Evolutionary conservation across 2,113 vertebrate genomes (phyloP), one percentile per base, ranked within the genome.

Genomic region (Montifringilla adamsi): DNA sequence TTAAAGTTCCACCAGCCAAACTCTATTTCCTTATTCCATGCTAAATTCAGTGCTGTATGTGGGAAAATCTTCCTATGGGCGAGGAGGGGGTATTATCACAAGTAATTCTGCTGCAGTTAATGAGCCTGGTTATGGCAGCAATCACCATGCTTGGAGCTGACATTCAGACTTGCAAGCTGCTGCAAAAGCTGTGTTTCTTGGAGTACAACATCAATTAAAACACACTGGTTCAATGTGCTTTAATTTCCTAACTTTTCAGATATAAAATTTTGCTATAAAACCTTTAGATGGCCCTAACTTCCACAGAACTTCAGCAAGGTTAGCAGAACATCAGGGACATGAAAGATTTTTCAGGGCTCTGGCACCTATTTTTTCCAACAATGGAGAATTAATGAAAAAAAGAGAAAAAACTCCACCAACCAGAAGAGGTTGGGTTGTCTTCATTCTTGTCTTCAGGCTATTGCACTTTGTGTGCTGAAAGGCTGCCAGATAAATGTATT

Each of bases 401-500:
- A 46, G 1, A 3, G 8, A 28, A 15, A 31, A 18, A 35, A 15
- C 41, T 73, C 44, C 59, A 62, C 60, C 70, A 68, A 64, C 44
- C 53, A 91, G 63, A 85, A 74, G 93, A 95, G 75, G 55, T 46
- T 95, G 85, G 56, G 82, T 27, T 88, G 84, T 93, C 91, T 85
- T 80, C 89, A 31, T 37, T 87, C 87, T 58, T 87, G 58, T 91
- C 93, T 93, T 83, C 87, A 80, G 94, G 95, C 94, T 94, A 93
- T 16, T 93, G 89, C 86, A 82, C 93, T 95, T 85, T 74, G 87
- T 30, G 13, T 87, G 62, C n/a, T 83, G 94, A 94, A 88, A 95
- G 35, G 82, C 87, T 94, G 89, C 93, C 87, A 95, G 93, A 82
- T 62, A 89, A 94, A 93, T 81, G 85, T 74, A 95, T 83, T 95